Evolutionary conservation across 2,797 vertebrate genomes (phyloP), one percentile per base, ranked within the genome.

Genomic region (Sebastolobus altivelis): DNA sequence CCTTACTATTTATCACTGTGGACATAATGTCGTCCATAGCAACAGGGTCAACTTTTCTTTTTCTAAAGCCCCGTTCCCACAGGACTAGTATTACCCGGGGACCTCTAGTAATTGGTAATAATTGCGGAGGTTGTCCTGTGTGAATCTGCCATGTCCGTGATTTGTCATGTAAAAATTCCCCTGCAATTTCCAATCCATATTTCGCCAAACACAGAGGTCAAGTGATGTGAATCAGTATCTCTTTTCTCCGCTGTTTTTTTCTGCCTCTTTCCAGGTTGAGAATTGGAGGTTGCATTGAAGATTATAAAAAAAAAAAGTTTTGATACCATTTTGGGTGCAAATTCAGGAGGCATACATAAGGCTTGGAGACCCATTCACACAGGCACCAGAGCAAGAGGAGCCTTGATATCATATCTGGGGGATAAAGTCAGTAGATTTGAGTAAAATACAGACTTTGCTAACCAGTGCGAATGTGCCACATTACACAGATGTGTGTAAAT

Each of bases 1-100:
- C n/a, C n/a, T 38, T 27, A 8, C 25, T 38, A 62, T 29, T 81
- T 55, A 81, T 73, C 35, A 20, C 69, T 54, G 22, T 27, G 10
- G 43, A 40, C 67, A 20, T 46, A n/a, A 38, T 61, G 72, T 46
- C 54, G 60, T 67, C 65, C 38, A 8, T 9, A 69, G 66, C 27
- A 62, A 65, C 49, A 2, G 12, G 27, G 69, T 77, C 68, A 43
- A 52, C 27, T 12, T 63, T 22, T 13, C 4, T 71, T 66, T 20
- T 10, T 66, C 7, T 37, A 37, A 37, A 37, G 35, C 9, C 35
- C 35, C 2, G 35, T 37, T 37, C 13, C 5, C 38, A 40, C 38
- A 12, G 13, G 38, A 13, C 12, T 40, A 13, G 13, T 13, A 14
- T 40, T 40, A 40, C 38, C 33, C 33, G 7, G 33, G 33, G 5